Base-by-base conservation (phyloP, 2,888 invertebrate species). In the Neoitamus cyanurus region DNA sequence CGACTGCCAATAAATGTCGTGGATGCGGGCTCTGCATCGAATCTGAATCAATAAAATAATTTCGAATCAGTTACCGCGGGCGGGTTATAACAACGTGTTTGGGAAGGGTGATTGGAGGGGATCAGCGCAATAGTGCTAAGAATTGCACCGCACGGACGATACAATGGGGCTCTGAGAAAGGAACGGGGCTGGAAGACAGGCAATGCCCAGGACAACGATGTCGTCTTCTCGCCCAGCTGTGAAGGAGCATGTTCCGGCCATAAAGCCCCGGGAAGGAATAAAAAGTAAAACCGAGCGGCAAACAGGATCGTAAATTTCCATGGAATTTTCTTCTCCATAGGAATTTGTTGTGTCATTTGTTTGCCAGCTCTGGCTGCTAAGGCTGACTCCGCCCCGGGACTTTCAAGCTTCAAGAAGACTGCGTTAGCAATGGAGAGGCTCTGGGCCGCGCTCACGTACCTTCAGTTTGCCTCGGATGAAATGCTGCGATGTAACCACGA, bases 1-100 rank as follows among this genome's bases (percentile, higher is more conserved):
- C 88, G 93, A 94, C 89, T 94, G 93, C 92, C 94, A 94, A 89
- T 95, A 95, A 73, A 95, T 92, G 87, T 94, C 92, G 89, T 94
- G 93, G 87, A 95, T 92, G 86, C 93, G 93, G 0, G 95, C 94
- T 86, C 93, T 93, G 90, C 95, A 95, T 1, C 94, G 93, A 68
- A 95, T 91, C 92, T 93, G 85, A n/a, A 77, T 34, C 72, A 73
- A 37, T 58, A 73, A 84, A 83, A 75, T 72, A 75, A 58, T 84
- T 58, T 75, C 7, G 28, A 75, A 48, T 84, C 48, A 48, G 25
- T 72, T 46, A 20, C 72, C 11, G 3, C n/a, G 42, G 7, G 28
- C 1, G 42, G 77, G 15, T 73, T 34, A 73, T n/a, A 73, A 34
- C 13, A 31, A 31, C 13, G 34, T 34, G n/a, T 31, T 5, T 13